Conservation (phyloP, 2,797 vertebrate genomes). For the Dermochelys coriacea region DNA sequence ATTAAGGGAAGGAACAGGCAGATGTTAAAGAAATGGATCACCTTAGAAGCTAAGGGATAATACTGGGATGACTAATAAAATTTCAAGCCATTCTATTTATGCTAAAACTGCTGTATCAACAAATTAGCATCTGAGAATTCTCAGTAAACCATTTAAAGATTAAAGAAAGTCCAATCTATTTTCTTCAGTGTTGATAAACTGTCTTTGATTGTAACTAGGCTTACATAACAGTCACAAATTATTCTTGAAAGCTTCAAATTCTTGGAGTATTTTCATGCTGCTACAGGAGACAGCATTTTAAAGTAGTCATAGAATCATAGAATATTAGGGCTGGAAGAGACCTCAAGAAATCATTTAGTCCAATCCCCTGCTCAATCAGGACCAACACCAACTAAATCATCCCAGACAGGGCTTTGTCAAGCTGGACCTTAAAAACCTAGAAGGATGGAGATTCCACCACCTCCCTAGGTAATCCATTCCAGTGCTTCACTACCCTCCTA, state of each 20-base stretch:
- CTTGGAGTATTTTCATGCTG: slow-evolving; percentile 60
- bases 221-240: slow-evolving; percentile 67
- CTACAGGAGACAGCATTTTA: slow-evolving; percentile 59
- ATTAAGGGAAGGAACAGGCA: background rate
- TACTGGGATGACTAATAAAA: slow-evolving; percentile 52
- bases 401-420: too few species aligned
- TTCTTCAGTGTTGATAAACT: slow-evolving; percentile 62
- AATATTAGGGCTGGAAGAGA: too few species aligned
- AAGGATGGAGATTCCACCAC: too few species aligned
- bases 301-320: background rate
- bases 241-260: slow-evolving; percentile 69
- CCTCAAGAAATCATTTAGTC: too few species aligned
- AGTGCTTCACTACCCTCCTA: too few species aligned
- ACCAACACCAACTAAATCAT: too few species aligned
- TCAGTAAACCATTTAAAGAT: slow-evolving; percentile 45
- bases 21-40: background rate
- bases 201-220: slow-evolving; percentile 44
- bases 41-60: background rate
- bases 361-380: too few species aligned
- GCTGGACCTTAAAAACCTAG: too few species aligned
- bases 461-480: too few species aligned
- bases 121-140: slow-evolving; percentile 35
- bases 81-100: slow-evolving; percentile 43
- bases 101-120: slow-evolving; percentile 7
- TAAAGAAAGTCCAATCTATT: slow-evolving; percentile 41